Base-by-base conservation (phyloP, 1,140 invertebrate species). In the Trissolcus basalis region DNA sequence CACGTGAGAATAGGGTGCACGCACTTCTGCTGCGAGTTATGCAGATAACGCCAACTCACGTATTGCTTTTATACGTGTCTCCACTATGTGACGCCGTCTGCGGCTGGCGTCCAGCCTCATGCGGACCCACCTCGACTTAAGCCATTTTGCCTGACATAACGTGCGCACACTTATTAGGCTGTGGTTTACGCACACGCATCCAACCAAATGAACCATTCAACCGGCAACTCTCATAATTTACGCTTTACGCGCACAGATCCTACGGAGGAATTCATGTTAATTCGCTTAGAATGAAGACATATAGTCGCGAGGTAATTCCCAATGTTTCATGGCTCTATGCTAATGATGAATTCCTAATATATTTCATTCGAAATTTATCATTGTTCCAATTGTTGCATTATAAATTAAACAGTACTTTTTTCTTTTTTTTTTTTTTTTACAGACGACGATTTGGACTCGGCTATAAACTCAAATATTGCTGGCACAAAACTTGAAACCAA, bases 31-130 rank as follows among this genome's bases (percentile, higher is more conserved):
- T 53, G 39, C 50, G 56, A 44, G 47, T 80, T 82, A 78, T 79
- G 81, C 67, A 83, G 79, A 82, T 81, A 77, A 64, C 63, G 15
- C 11, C 9, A 45, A 68, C 67, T 51, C 61, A 80, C 70, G 76
- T 77, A 78, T 75, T 65, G 58, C 9, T 39, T 9, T n/a, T 74
- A 49, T 55, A 71, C 71, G 71, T 81, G 75, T 78, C 55, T 50
- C 45, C 3, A 35, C 5, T 35, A 3, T 39, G 12, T 41, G 15
- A 16, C 32, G 32, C 11, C 39, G 27, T 12, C 45, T 33, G 51
- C 36, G 48, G 45, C 53, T 45, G 48, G 14, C 58, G 47, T 53
- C 39, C 47, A 27, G 33, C 68, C 56, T 68, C 13, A 19, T 7
- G 19, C 12, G 12, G 12, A 48, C 45, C 16, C 27, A 19, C 78